Evolutionary conservation across 2,113 vertebrate genomes (phyloP).

Genomic region (Limnothrissa miodon): DNA sequence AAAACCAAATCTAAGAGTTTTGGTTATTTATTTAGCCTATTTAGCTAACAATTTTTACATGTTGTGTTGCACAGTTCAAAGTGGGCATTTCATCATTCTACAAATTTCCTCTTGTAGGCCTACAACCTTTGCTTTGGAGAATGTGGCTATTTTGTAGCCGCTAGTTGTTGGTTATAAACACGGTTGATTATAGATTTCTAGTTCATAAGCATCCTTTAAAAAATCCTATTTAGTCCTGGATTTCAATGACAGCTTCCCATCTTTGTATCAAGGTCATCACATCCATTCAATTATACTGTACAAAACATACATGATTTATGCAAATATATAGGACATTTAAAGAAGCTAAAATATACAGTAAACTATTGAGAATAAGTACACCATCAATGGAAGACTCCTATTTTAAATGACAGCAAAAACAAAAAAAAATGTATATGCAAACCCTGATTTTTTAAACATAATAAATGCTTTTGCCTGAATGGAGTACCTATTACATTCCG

Average conservation of each 20-base stretch:
- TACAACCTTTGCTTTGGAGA: not conserved
- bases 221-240: not conserved
- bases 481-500: not conserved
- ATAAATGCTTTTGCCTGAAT: not conserved
- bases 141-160: not conserved
- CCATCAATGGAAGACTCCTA: not conserved
- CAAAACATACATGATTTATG: not conserved
- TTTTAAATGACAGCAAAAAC: not conserved
- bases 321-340: not conserved
- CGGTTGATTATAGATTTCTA: not conserved
- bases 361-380: no score
- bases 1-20: not conserved
- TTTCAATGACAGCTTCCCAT: not conserved
- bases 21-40: not conserved
- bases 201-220: not conserved
- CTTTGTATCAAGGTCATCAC: not conserved
- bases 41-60: not conserved
- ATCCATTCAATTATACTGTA: not conserved
- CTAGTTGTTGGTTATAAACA: not conserved
- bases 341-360: no score
- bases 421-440: not conserved
- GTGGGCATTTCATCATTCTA: not conserved
- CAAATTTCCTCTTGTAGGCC: no score
- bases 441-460: not conserved
- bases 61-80: no score